Percentiles rank a stretch among this genome's conserved stretches.
These are phyloP conservation scores for Dipodomys merriami DNA, from an alignment of 2,113 vertebrate genomes.

Conservation along the genomic window DNA sequence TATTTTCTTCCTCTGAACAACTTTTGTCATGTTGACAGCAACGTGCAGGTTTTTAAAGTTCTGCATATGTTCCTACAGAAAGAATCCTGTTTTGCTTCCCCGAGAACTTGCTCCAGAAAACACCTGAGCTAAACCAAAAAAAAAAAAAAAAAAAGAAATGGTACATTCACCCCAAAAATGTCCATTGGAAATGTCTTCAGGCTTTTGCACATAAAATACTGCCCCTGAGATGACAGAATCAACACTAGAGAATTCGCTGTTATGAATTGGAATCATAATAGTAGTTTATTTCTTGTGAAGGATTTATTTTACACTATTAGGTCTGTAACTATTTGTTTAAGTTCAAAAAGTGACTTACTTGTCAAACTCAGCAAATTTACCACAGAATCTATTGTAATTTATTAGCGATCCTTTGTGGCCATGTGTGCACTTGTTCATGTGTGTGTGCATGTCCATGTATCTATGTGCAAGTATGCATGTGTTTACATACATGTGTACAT, in stretches of 20 bases:
- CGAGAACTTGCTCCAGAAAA: not conserved
- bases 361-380: slow-evolving; percentile 2
- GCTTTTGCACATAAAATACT: not conserved
- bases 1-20: slow-evolving; percentile 51
- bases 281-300: slow-evolving; percentile 8
- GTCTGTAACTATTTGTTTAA: slow-evolving; percentile 10
- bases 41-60: slow-evolving; percentile 64
- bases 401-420: not conserved
- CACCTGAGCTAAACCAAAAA: slow-evolving; percentile 43
- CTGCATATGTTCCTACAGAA: slow-evolving; percentile 58
- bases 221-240: not conserved
- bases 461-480: too few relatives aligned
- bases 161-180: slow-evolving; percentile 28
- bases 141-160: not conserved
- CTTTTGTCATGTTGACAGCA: slow-evolving; percentile 60
- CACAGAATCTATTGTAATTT: not conserved
- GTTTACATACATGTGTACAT: not conserved
- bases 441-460: not conserved
- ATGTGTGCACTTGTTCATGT: not conserved
- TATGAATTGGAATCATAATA: not conserved
- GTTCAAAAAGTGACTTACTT: slow-evolving; percentile 20
- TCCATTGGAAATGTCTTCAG: not conserved
- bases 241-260: not conserved
- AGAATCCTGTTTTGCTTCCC: slow-evolving; percentile 46
- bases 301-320: slow-evolving; percentile 38